These are phyloP conservation scores for Phodopus roborovskii DNA, from an alignment of 2,113 vertebrate genomes.

Conservation along the genomic window DNA sequence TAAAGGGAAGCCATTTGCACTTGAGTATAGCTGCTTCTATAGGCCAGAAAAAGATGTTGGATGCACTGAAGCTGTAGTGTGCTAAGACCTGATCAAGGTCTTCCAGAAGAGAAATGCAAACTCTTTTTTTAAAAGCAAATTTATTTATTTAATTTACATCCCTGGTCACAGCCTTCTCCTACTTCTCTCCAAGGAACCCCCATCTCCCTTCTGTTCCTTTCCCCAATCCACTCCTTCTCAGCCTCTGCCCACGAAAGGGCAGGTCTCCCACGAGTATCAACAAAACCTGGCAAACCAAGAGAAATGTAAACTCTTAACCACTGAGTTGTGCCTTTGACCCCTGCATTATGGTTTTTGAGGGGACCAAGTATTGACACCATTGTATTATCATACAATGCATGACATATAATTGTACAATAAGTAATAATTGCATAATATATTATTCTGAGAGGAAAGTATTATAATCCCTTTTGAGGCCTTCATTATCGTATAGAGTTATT, in stretches of 20 bases:
- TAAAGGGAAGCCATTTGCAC: neutral
- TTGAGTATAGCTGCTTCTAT: neutral
- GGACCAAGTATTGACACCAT: neutral
- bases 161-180: neutral
- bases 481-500: neutral
- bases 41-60: neutral
- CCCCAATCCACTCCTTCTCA: neutral
- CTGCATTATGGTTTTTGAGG: neutral
- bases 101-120: neutral
- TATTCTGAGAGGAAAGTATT: neutral
- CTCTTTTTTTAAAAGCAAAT: neutral
- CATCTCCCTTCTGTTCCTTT: accelerated
- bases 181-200: accelerated
- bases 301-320: neutral
- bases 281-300: neutral
- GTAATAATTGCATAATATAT: neutral
- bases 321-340: neutral
- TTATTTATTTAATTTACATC: neutral
- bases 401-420: neutral
- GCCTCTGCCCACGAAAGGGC: neutral
- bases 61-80: neutral
- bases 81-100: neutral
- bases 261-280: neutral
- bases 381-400: neutral
- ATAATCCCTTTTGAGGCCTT: neutral